Base-by-base conservation (phyloP, 2,113 vertebrate species). In the Haplochromis vanheusdeni region DNA sequence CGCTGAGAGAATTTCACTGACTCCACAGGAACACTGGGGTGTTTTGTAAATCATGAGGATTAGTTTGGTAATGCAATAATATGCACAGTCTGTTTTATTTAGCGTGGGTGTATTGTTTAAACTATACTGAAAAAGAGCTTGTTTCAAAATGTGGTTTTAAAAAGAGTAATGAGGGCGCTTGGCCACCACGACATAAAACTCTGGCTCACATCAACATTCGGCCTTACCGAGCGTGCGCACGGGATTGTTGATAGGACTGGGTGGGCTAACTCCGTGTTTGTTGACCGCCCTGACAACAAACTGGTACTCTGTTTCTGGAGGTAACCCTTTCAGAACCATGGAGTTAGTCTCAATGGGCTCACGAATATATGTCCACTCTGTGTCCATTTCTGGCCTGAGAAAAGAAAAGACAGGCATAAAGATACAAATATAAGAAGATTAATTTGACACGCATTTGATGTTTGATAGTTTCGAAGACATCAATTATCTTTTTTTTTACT, bases 321-420 rank as follows among this genome's bases (percentile, higher is more conserved):
- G 86, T 9, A 99, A 94, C 31, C 97, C 98, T 92, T 97, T 99
- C 85, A 99, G 95, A 81, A 99, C 97, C 97, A 99, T 97, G 70
- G 98, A 98, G 83, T 97, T 97, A 35, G 98, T 96, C 92, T 97
- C 96, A 86, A 99, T 97, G 62, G 95, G 96, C 84, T 99, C 98
- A 60, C 96, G 97, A 84, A 99, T 98, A 82, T 96, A 93, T 0
- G 96, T 97, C 98, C 98, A 99, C 60, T 96, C 97, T 6, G 95
- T 96, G 94, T 99, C 98, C 82, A 98, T 95, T 89, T 98, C 98
- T 87, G 98, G 97, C 94, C 98, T 99, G 85, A 51, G 79, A 79
- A 54, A 77, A 7, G 21, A 85, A 40, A 77, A 84, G 21, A 81
- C 79, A 54, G 21, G 33, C 51, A 79, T 54, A 12, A 37, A 45